These are phyloP conservation scores for Alethe diademata DNA, from an alignment of 2,113 vertebrate genomes.

Conservation along the genomic window DNA sequence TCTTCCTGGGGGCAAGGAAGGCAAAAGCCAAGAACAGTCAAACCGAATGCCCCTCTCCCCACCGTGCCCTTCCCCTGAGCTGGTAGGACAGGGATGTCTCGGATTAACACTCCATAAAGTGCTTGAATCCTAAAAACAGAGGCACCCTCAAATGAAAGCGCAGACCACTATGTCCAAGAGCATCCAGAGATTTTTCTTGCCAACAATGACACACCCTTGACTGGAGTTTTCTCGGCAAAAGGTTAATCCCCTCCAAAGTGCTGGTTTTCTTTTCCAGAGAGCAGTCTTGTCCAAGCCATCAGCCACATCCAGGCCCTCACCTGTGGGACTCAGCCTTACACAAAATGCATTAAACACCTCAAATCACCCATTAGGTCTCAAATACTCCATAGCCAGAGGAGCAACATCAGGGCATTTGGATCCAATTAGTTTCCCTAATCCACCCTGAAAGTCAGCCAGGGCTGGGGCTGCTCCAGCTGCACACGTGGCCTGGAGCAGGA, in stretches of 20 bases:
- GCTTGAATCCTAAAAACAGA: background rate
- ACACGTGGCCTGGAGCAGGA: background rate
- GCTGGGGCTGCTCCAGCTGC: background rate
- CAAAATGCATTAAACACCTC: background rate
- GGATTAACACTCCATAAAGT: background rate
- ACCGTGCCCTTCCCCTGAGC: background rate
- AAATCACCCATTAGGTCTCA: fast-evolving
- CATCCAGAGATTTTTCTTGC: background rate
- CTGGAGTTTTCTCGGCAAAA: background rate
- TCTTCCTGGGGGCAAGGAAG: background rate
- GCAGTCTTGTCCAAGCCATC: background rate
- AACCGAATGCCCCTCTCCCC: background rate
- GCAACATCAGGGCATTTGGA: background rate
- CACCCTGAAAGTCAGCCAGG: background rate
- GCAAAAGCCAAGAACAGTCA: background rate
- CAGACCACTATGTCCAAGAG: background rate
- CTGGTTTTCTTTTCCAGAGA: background rate
- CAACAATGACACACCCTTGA: background rate
- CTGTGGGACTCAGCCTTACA: background rate
- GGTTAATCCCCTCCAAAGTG: background rate
- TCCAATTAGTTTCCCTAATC: background rate
- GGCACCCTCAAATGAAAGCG: background rate
- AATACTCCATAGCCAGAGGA: background rate
- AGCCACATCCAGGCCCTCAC: background rate
- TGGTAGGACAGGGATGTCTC: background rate